Conservation (phyloP, 2,888 invertebrate genomes). For the Tachina lurida region DNA sequence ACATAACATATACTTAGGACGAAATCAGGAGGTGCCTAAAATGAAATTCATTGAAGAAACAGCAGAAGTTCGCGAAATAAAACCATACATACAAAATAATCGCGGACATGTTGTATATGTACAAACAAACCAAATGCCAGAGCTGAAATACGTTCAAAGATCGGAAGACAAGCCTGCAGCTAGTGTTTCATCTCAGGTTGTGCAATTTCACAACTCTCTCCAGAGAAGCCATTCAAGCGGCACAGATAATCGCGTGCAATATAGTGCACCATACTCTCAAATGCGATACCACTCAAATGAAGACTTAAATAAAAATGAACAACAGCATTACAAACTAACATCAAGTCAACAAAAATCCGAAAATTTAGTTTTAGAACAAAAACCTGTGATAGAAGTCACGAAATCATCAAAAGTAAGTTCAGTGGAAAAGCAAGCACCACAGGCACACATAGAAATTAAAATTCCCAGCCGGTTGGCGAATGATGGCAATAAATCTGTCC, state of each 20-base stretch:
- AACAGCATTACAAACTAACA: background rate
- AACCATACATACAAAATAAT: slow-evolving; percentile 75
- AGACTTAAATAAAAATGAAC: slow-evolving; percentile 54
- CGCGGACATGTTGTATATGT: slow-evolving; percentile 76
- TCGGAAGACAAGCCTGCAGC: slow-evolving; percentile 43
- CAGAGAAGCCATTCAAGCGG: slow-evolving; percentile 41
- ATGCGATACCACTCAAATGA: slow-evolving; percentile 77
- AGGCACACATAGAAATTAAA: slow-evolving; percentile 78
- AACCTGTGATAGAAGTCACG: slow-evolving; percentile 9
- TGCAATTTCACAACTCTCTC: slow-evolving; percentile 55
- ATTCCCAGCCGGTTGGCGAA: slow-evolving; percentile 74
- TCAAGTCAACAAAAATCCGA: slow-evolving; percentile 39
- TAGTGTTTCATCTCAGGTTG: slow-evolving; percentile 39
- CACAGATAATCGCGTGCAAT: slow-evolving; percentile 72
- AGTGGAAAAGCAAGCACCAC: slow-evolving; percentile 50
- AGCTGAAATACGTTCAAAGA: slow-evolving; percentile 49
- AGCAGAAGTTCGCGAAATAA: slow-evolving; percentile 77
- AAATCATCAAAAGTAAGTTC: slow-evolving; percentile 21
- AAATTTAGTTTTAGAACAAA: slow-evolving; percentile 35
- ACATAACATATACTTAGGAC: slow-evolving; percentile 78
- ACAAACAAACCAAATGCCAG: slow-evolving; percentile 68
- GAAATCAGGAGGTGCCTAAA: slow-evolving; percentile 59
- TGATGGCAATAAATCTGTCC: slow-evolving; percentile 74
- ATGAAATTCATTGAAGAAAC: slow-evolving; percentile 72
- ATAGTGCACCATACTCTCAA: slow-evolving; percentile 79